A percentile compares a stretch with the other conserved stretches of the same genome.
These are phyloP conservation scores for Gallinago nigripennis DNA, from an alignment of 2,797 vertebrate species.

Conservation along the genomic window DNA sequence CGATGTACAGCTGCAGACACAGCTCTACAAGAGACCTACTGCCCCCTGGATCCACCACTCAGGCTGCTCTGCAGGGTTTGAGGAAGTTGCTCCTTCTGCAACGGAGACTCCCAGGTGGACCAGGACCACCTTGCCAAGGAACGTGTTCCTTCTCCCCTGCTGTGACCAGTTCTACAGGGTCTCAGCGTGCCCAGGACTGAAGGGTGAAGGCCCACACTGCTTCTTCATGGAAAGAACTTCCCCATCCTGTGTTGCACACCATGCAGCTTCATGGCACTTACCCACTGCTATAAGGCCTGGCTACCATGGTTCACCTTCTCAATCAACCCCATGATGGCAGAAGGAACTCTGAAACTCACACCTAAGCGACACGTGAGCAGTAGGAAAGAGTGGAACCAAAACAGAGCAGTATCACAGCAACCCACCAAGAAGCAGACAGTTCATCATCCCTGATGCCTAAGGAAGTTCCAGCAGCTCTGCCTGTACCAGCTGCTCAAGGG, in stretches of 20 bases:
- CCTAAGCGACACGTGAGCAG: fast-evolving
- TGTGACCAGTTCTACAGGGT: not conserved
- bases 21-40: not conserved
- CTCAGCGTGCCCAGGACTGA: not conserved
- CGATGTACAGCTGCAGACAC: not conserved
- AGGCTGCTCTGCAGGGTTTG: not conserved
- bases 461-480: not conserved
- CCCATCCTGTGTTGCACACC: fast-evolving
- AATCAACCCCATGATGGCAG: fast-evolving
- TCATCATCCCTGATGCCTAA: not conserved
- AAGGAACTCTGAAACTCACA: not conserved
- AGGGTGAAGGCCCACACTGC: fast-evolving
- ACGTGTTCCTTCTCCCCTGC: not conserved
- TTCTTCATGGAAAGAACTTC: not conserved
- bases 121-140: not conserved
- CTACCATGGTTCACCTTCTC: not conserved
- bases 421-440: not conserved
- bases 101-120: not conserved
- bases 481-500: not conserved
- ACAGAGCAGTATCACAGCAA: not conserved
- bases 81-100: not conserved
- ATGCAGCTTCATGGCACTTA: not conserved
- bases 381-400: not conserved
- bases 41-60: not conserved
- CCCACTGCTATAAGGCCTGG: not conserved